These are phyloP conservation scores for Lasioglossum marginatum DNA, from an alignment of 2,888 invertebrate species.

Conservation along the genomic window DNA sequence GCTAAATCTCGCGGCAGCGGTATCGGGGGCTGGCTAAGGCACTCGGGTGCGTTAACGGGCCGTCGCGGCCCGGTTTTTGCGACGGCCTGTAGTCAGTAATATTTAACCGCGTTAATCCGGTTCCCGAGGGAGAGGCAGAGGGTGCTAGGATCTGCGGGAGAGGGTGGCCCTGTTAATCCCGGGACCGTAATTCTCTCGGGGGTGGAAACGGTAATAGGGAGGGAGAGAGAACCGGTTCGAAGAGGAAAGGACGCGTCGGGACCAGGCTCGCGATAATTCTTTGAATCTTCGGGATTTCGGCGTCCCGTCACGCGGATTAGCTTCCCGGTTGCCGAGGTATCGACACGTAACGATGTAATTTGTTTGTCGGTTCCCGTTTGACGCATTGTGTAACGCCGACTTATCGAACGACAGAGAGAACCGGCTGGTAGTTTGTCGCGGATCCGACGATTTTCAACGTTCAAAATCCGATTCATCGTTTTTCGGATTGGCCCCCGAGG, in stretches of 20 bases:
- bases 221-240: background rate
- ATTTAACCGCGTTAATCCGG: constrained; percentile 62
- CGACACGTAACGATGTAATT: constrained; percentile 39
- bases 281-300: constrained; percentile 7
- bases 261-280: constrained; percentile 25
- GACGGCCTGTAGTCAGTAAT: constrained; percentile 37
- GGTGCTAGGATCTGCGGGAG: background rate
- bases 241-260: constrained; percentile 1
- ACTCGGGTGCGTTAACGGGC: constrained; percentile 43
- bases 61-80: constrained; percentile 24
- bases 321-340: constrained; percentile 18
- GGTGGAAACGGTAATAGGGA: constrained; percentile 9
- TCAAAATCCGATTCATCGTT: constrained; percentile 47
- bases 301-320: constrained; percentile 35
- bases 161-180: constrained; percentile 36
- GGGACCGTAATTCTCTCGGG: constrained; percentile 44
- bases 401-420: constrained; percentile 22
- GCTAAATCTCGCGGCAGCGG: constrained; percentile 13
- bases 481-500: constrained; percentile 32
- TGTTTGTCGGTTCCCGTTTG: constrained; percentile 29
- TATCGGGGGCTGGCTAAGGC: constrained; percentile 44
- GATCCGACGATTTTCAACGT: constrained; percentile 39
- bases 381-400: constrained; percentile 22
- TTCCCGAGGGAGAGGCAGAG: background rate
- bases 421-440: background rate